These are phyloP conservation scores for Hapalemur alaotrensis DNA, from an alignment of 2,797 vertebrate genomes.

Conservation along the genomic window DNA sequence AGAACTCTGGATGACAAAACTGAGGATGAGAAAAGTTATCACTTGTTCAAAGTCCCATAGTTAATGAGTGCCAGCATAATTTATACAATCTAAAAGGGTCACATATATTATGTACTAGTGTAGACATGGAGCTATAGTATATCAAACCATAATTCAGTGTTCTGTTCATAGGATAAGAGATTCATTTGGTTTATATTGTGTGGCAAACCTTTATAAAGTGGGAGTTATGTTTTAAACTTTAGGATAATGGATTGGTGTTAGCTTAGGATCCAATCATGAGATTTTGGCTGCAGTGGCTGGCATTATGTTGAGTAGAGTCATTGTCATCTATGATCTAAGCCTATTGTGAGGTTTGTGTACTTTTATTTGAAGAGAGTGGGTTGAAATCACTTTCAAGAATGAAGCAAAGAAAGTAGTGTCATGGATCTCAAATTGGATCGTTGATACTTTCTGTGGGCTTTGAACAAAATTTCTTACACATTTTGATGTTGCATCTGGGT, in stretches of 20 bases:
- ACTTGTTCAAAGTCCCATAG: not conserved
- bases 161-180: not conserved
- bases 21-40: slow-evolving; percentile 15
- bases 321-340: not conserved
- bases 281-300: not conserved
- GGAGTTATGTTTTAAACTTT: not conserved
- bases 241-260: not conserved
- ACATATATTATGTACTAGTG: not conserved
- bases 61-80: not conserved
- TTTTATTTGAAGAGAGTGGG: slow-evolving; percentile 58
- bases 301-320: not conserved
- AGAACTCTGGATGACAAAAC: not conserved
- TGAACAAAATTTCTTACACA: not conserved
- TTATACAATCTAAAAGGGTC: not conserved
- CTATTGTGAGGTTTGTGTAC: slow-evolving; percentile 59
- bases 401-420: not conserved
- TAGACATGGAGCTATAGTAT: not conserved
- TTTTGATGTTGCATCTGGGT: not conserved
- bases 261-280: not conserved
- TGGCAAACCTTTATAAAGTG: not conserved
- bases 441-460: slow-evolving; percentile 3
- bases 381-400: slow-evolving; percentile 25
- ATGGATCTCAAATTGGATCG: not conserved
- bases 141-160: not conserved
- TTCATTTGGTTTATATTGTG: not conserved